Conservation (phyloP, 92 coral and sea anemone genomes). For the Epizoanthus rinbou region DNA sequence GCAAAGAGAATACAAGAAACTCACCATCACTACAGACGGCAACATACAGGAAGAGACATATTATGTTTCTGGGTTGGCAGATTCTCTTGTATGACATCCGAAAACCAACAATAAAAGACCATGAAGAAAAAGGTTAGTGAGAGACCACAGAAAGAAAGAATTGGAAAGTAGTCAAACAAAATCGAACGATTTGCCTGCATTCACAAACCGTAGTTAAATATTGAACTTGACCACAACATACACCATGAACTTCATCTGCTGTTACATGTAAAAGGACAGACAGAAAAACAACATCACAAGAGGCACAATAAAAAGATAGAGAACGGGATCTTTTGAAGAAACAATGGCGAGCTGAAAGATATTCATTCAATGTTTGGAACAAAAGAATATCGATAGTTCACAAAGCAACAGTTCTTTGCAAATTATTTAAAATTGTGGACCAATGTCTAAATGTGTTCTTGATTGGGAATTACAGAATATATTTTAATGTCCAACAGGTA, state of each 20-base stretch:
- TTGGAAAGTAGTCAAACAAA: no score
- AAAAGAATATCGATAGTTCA: no score
- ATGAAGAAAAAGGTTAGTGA: neutral
- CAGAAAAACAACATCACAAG: no score
- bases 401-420: neutral
- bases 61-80: neutral
- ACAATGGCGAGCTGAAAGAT: no score
- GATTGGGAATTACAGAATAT: neutral
- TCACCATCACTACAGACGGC: neutral
- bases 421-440: neutral
- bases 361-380: no score
- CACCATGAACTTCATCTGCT: no score
- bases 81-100: conserved; percentile 6
- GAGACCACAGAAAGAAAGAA: neutral
- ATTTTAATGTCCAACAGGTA: conserved; percentile 20
- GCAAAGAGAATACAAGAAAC: neutral
- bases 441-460: conserved; percentile 3
- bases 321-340: no score
- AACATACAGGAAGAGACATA: neutral
- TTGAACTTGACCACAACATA: no score
- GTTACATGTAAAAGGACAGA: no score
- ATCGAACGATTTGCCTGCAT: no score
- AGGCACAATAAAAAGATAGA: no score
- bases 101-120: neutral
- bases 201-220: no score